Percentiles rank a stretch among this genome's conserved stretches.
phyloP scores from a whole-genome alignment of 2,888 invertebrate species.

The Uloborus plumipes region DNA sequence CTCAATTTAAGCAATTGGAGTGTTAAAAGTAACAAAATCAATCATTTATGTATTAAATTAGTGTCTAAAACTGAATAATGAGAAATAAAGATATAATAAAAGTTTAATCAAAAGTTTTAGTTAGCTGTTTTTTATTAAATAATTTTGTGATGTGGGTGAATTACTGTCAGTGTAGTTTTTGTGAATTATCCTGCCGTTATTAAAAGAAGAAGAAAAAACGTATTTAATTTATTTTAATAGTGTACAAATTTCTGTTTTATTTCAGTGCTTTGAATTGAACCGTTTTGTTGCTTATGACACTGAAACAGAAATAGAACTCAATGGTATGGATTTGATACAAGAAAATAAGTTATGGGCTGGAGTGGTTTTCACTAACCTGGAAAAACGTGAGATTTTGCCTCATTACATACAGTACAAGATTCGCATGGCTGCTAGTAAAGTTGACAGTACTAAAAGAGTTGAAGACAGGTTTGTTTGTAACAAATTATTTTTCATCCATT shows the following conservation, averaged over 20 bases:
- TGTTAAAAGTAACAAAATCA: too few species aligned
- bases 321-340: conserved; percentile 69
- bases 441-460: conserved; percentile 65
- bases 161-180: too few species aligned
- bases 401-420: conserved; percentile 67
- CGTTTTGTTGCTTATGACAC: conserved; percentile 70
- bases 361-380: conserved; percentile 73
- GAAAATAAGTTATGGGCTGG: conserved; percentile 80
- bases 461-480: conserved; percentile 65
- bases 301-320: conserved; percentile 68
- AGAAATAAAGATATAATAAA: too few species aligned
- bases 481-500: background rate
- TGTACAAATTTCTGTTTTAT: background rate
- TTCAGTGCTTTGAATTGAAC: conserved; percentile 73
- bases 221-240: background rate
- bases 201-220: too few species aligned
- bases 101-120: too few species aligned
- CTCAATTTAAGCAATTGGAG: too few species aligned
- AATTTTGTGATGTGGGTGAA: too few species aligned
- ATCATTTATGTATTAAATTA: too few species aligned
- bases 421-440: conserved; percentile 66
- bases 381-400: conserved; percentile 38
- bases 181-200: too few species aligned
- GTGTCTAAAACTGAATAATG: too few species aligned
- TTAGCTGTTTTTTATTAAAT: too few species aligned